phyloP scores from a whole-genome alignment of 1,140 invertebrate genomes.

The Mercenaria mercenaria region DNA sequence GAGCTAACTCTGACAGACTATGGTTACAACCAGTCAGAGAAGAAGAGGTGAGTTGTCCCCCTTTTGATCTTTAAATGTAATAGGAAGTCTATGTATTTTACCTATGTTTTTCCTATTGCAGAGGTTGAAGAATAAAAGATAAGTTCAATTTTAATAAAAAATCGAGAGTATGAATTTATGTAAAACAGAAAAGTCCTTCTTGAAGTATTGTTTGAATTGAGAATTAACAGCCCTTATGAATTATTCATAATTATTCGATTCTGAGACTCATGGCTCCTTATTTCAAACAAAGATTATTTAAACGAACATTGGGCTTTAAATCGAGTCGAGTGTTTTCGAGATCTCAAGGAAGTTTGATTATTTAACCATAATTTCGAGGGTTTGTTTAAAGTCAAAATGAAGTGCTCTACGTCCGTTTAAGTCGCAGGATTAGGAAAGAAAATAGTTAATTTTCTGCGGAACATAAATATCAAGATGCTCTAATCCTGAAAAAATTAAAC shows the following conservation, averaged over 20 bases:
- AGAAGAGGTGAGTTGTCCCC: conserved; percentile 58
- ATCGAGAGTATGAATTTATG: no score
- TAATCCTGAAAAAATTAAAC: background rate
- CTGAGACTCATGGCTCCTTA: background rate
- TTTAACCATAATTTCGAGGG: conserved; percentile 6
- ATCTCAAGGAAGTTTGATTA: background rate
- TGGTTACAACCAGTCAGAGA: conserved; percentile 62
- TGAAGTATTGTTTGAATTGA: background rate
- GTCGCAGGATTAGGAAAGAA: background rate
- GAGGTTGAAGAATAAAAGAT: no score
- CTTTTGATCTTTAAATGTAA: background rate
- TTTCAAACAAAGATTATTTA: conserved; percentile 4
- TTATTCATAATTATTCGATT: background rate
- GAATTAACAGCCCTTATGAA: background rate
- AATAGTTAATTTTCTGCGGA: background rate
- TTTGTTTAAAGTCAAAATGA: background rate
- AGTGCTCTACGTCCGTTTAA: background rate
- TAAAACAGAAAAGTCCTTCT: no score
- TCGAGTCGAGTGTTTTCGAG: background rate
- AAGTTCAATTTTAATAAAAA: no score
- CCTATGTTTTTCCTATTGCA: no score
- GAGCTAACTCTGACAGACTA: conserved; percentile 47
- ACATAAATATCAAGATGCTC: background rate
- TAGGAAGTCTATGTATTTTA: no score
- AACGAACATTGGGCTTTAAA: conserved; percentile 9